These are phyloP conservation scores for Notarius lentiginosus DNA, from an alignment of 2,113 vertebrate species.

Conservation along the genomic window DNA sequence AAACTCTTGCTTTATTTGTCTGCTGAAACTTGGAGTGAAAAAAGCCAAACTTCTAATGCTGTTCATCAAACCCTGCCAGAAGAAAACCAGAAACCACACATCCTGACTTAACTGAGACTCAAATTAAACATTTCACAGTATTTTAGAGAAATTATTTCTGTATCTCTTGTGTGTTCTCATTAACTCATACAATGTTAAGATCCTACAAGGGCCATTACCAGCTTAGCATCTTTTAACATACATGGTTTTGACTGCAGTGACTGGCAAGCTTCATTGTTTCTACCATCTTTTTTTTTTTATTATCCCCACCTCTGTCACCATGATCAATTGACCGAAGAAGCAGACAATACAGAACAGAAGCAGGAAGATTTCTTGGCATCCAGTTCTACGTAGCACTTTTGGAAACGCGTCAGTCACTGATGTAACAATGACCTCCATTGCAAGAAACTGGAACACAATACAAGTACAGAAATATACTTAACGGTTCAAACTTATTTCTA, in stretches of 20 bases:
- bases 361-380: constrained; percentile 64
- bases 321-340: constrained; percentile 66
- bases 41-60: no score
- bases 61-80: not conserved
- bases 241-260: not conserved
- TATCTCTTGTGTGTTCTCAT: not conserved
- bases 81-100: not conserved
- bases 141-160: not conserved
- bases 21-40: no score
- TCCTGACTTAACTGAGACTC: not conserved
- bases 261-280: not conserved
- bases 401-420: constrained; percentile 70
- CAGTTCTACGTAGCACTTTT: constrained; percentile 57
- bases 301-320: constrained; percentile 70
- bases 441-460: constrained; percentile 61
- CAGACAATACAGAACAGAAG: constrained; percentile 68
- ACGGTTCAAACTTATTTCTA: not conserved
- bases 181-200: not conserved
- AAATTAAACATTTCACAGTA: not conserved
- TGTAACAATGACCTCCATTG: constrained; percentile 69
- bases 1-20: no score
- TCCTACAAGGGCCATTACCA: not conserved
- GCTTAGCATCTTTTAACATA: not conserved
- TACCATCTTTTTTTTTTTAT: not conserved
- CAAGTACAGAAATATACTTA: not conserved